Evolutionary conservation across 2,797 vertebrate species (phyloP).

Genomic region (Tenualosa ilisha): DNA sequence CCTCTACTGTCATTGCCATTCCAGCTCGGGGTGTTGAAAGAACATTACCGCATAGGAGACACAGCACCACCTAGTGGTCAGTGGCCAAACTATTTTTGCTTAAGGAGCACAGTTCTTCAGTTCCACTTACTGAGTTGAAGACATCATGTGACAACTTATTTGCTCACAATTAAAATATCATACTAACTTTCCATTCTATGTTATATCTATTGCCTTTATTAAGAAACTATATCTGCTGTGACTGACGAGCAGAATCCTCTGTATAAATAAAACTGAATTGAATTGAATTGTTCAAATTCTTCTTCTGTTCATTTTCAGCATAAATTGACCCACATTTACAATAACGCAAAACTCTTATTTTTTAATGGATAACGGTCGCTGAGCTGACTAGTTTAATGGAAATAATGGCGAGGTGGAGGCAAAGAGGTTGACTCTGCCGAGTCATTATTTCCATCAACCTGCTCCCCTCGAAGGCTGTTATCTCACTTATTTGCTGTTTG

Average conservation of each 20-base stretch:
- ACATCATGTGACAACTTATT: background rate
- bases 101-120: background rate
- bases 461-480: too few species aligned
- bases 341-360: background rate
- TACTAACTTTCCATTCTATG: background rate
- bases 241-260: background rate
- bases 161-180: background rate
- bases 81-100: background rate
- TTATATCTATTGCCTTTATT: background rate
- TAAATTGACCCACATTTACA: background rate
- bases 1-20: slow-evolving; percentile 64
- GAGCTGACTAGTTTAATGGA: too few species aligned
- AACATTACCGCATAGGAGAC: slow-evolving; percentile 32
- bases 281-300: too few species aligned
- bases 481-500: too few species aligned
- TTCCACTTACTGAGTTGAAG: background rate
- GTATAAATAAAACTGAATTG: too few species aligned
- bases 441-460: too few species aligned
- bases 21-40: slow-evolving; percentile 29
- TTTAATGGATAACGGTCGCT: background rate
- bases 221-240: too few species aligned
- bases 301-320: too few species aligned
- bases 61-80: slow-evolving; percentile 58
- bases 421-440: too few species aligned
- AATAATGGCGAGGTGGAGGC: too few species aligned